phyloP scores from a whole-genome alignment of 2,113 vertebrate species.

The Columba janthina region DNA sequence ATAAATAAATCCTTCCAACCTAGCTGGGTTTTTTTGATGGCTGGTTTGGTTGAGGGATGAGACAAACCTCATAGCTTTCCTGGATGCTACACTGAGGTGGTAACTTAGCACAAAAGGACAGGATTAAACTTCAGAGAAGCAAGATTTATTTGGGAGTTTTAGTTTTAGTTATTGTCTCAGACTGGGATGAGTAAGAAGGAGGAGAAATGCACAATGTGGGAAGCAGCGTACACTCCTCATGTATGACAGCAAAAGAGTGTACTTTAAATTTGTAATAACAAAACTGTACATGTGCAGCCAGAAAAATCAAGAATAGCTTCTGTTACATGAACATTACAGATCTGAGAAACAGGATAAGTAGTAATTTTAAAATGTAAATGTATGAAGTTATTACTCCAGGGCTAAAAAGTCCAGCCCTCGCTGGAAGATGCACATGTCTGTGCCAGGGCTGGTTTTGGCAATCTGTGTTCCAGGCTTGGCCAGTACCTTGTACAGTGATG shows the following conservation, averaged over 20 bases:
- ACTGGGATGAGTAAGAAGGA: not conserved
- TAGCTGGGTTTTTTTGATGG: not conserved
- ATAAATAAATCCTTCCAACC: not conserved
- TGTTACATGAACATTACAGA: not conserved
- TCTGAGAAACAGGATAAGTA: not conserved
- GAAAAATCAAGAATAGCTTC: not conserved
- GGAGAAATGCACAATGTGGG: not conserved
- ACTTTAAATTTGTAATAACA: not conserved
- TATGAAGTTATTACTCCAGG: not conserved
- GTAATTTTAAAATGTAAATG: not conserved
- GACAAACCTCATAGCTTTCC: not conserved
- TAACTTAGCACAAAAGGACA: not conserved
- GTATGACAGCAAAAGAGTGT: not conserved
- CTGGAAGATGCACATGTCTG: not conserved
- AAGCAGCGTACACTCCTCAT: accelerated
- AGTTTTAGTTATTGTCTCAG: not conserved
- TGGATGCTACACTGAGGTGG: not conserved
- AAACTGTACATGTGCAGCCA: not conserved
- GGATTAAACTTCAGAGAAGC: not conserved
- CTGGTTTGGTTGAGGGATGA: not conserved
- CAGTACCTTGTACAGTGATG: not conserved
- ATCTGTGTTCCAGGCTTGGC: not conserved
- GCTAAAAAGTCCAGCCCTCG: not conserved
- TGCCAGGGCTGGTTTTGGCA: not conserved
- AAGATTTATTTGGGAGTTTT: not conserved